Base-by-base conservation (phyloP, 2,113 vertebrate species). In the Corythaixoides concolor region DNA sequence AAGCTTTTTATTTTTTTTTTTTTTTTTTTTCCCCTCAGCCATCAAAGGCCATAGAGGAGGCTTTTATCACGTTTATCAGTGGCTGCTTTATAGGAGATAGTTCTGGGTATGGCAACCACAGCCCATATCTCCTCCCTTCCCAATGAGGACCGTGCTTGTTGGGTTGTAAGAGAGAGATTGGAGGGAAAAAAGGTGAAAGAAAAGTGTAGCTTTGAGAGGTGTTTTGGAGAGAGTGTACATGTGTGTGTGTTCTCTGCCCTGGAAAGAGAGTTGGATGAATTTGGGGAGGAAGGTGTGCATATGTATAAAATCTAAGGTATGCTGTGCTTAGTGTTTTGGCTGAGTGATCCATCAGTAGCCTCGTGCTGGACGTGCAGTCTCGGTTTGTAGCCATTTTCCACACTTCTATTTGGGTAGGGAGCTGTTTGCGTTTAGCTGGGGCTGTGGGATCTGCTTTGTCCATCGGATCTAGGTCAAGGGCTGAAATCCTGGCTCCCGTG, bases 401-500 rank as follows among this genome's bases (percentile, higher is more conserved):
- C 11, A 1, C 32, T 47, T 62, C 2, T 1, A 0, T 60, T 68
- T 18, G 7, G 47, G 24, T 2, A 23, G 50, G 20, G 52, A 52
- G 28, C 32, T 78, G 30, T 49, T 70, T 75, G 37, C 7, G 2
- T 81, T 50, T 58, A n/a, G 27, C 43, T 62, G 80, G 37, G 26
- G 7, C 11, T 15, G 27, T 27, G 53, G 26, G 16, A 27, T 68
- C 59, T 81, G 78, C 82, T 74, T 41, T 80, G 73, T 16, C 78
- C 19, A 6, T 11, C 23, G 32, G 26, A 17, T 78, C 41, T 58
- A 3, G 33, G 18, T 56, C 24, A 50, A 73, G 78, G 39, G 50
- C 19, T 62, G 33, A 85, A 82, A 73, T 58, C n/a, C n/a, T 30
- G 35, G 8, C 18, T 68, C 55, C 18, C 0, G 0, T 5, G 41